phyloP scores from a whole-genome alignment of 2,797 vertebrate species.

The Notoglanidium macrostoma region DNA sequence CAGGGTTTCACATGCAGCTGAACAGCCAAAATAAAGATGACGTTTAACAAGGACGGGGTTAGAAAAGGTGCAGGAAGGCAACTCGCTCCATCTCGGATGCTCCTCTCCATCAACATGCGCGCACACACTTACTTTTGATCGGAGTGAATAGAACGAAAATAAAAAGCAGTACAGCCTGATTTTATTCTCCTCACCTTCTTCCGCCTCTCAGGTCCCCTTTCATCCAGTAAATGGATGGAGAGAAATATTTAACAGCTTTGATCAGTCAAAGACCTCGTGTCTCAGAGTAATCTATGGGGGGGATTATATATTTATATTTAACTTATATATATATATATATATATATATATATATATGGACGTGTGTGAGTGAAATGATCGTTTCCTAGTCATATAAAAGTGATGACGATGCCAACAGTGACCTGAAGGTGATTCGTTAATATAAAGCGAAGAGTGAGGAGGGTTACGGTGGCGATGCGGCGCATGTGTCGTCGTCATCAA shows the following conservation, averaged over 20 bases:
- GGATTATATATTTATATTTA: too few species aligned
- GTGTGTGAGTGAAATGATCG: neutral
- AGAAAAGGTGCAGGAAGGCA: constrained; percentile 56
- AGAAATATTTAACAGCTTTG: neutral
- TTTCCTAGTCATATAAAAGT: neutral
- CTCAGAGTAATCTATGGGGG: too few species aligned
- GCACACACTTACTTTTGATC: constrained; percentile 34
- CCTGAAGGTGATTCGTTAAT: neutral
- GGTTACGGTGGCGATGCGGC: neutral
- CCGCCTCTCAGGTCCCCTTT: neutral
- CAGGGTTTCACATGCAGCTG: constrained; percentile 77
- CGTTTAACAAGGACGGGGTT: neutral
- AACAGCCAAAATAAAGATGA: constrained; percentile 61
- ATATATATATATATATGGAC: neutral
- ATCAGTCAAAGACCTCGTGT: neutral
- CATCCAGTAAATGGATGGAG: neutral
- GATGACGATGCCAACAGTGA: neutral
- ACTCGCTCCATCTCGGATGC: neutral
- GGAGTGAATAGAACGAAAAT: constrained; percentile 47
- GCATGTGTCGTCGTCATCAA: neutral
- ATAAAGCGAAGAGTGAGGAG: neutral
- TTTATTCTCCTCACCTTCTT: neutral
- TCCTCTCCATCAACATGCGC: constrained; percentile 34
- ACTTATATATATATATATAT: too few species aligned
- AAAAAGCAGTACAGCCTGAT: constrained; percentile 53